Conservation (phyloP, 2,888 invertebrate species). For the Pherbina coryleti region DNA sequence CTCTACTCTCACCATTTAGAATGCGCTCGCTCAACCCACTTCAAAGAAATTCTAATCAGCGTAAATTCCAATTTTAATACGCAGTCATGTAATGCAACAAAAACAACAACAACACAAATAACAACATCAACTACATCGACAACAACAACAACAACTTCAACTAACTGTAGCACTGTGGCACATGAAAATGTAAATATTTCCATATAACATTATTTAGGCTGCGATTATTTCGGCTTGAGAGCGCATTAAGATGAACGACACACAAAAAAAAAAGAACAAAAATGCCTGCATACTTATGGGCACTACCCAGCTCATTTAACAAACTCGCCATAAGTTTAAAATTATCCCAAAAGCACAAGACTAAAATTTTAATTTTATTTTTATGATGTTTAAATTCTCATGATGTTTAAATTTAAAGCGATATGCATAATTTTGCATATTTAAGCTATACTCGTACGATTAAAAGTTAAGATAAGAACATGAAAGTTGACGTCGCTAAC, state of each 20-base stretch:
- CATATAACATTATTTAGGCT: background rate
- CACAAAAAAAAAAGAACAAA: background rate
- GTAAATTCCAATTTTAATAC: conserved; percentile 51
- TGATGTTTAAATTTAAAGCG: background rate
- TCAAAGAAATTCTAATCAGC: conserved; percentile 49
- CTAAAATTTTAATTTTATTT: background rate
- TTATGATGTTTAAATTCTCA: background rate
- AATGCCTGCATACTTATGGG: background rate
- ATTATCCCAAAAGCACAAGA: background rate
- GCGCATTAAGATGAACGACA: background rate
- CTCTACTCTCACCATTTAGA: background rate
- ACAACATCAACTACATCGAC: background rate
- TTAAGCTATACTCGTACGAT: background rate
- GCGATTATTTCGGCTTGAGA: background rate
- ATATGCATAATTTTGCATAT: background rate
- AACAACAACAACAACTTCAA: background rate
- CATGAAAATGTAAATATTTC: background rate
- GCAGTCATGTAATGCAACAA: conserved; percentile 43
- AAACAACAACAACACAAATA: background rate
- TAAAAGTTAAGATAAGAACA: background rate
- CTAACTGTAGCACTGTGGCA: background rate
- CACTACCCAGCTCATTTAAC: conserved; percentile 2
- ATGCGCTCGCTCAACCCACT: background rate
- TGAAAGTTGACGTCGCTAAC: background rate
- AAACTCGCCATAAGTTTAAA: background rate